Evolutionary conservation across 37 sponge, comb jelly and placozoan genomes (phyloP).

Genomic region (Mnemiopsis leidyi): DNA sequence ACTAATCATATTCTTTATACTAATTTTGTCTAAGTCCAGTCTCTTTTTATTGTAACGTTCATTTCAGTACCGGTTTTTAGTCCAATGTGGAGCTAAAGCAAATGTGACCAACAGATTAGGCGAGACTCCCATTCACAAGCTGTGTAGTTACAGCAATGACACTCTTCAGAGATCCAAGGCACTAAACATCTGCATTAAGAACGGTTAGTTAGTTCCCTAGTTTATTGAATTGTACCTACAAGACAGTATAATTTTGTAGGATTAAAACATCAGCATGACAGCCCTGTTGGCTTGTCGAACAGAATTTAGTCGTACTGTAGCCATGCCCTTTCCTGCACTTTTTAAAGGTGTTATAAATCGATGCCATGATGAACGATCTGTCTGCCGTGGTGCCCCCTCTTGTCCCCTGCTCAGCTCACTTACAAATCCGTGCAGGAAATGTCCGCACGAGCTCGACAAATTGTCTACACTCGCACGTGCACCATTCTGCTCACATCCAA

Average conservation of each 20-base stretch:
- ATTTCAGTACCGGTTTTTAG: constrained; percentile 20
- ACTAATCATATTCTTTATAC: no score
- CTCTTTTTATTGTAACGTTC: neutral
- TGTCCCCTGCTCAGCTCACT: neutral
- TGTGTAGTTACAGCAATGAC: constrained; percentile 58
- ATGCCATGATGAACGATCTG: neutral
- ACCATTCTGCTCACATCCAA: neutral
- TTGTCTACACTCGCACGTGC: neutral
- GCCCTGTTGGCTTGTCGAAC: no score
- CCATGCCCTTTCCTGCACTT: no score
- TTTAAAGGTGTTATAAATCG: no score
- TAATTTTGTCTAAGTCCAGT: no score
- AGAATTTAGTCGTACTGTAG: no score
- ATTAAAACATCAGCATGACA: no score
- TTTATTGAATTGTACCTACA: no score
- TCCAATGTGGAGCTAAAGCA: constrained; percentile 10
- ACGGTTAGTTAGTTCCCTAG: constrained; percentile 21
- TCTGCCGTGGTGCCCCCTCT: neutral
- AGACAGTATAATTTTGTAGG: no score
- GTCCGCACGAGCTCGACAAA: neutral
- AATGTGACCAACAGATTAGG: constrained; percentile 4
- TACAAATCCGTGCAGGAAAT: neutral
- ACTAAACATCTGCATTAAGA: constrained; percentile 14
- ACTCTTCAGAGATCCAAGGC: constrained; percentile 7
- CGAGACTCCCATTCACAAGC: constrained; percentile 24